Evolutionary conservation across 53 echinoderm and acorn worm species (phyloP), one percentile per base, ranked within the genome.

Genomic region (Hippasteria phrygiana): DNA sequence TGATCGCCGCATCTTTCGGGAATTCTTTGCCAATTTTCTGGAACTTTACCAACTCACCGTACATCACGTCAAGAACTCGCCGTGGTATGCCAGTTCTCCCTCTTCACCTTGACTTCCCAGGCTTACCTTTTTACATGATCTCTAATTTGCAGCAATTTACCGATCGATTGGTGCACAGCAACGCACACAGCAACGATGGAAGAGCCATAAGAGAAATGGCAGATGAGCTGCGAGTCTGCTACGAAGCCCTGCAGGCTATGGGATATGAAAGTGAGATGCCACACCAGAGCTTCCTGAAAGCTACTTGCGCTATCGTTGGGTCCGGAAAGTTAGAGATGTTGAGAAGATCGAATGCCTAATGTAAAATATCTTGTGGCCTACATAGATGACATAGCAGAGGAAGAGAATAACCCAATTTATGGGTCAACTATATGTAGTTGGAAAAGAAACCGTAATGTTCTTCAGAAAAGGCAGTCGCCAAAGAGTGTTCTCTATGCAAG

Each of bases 401-500:
- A 66, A 66, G 66, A 66, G 32, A 66, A 66, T 32, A 33, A 66
- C 34, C 66, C 66, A 6, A 32, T 66, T 3, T 66, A 29, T 66
- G 66, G 66, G 1, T 4, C 66, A 66, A 7, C 28, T 28, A 71
- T n/a, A n/a, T n/a, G n/a, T n/a, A n/a, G n/a, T n/a, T n/a, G n/a
- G n/a, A n/a, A n/a, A n/a, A n/a, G n/a, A n/a, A n/a, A n/a, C n/a
- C n/a, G n/a, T n/a, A n/a, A n/a, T n/a, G n/a, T n/a, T n/a, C 47
- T 47, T 13, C 56, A 18, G 56, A 56, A 16, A 75, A 48, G 5
- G 12, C 47, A 75, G 51, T 45, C 31, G 37, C 34, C 26, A 35
- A 47, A 20, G 48, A 40, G 37, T 89, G 93, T 67, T 55, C 71
- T 59, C 69, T 89, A 29, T 89, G 89, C 56, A 87, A 78, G 24